Evolutionary conservation across 2,797 vertebrate genomes (phyloP), one percentile per base, ranked within the genome.

Genomic region (Vireo griseus): DNA sequence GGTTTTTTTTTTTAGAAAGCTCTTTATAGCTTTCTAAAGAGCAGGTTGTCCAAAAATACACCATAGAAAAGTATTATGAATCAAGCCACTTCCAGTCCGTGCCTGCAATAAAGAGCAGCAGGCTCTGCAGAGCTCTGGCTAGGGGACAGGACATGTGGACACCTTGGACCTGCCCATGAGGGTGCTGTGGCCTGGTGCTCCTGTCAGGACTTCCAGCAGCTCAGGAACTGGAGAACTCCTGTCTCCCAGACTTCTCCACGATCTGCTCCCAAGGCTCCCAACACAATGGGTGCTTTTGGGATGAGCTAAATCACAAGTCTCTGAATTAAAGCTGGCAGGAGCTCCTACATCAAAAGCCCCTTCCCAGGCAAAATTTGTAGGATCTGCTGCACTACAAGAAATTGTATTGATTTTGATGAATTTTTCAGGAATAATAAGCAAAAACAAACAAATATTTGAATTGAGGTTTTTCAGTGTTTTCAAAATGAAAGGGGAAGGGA

Each of bases 221-320:
- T 55, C 3, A 4, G 29, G 18, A 39, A 26, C n/a, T 3, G 16
- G 12, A 71, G 18, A 67, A 7, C 25, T 50, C 44, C 68, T 15
- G 11, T 28, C 14, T 33, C 16, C 22, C 45, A 54, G 39, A 13
- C 19, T 52, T 28, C 63, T 55, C 20, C 28, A 13, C 1, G 15
- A 40, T 29, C 48, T 62, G 28, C 20, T 91, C 59, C 35, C 3
- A 20, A n/a, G 45, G 25, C 20, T 91, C 59, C 35, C 4, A 2
- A 0, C 1, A 35, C 8, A 6, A 5, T 0, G 3, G 9, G 26
- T 2, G 1, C 17, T 20, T 65, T n/a, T 24, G 42, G 16, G 12
- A 0, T 19, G 5, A 7, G 29, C 39, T 37, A 40, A 52, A 31
- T 68, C 48, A 50, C n/a, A 44, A 40, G 29, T 12, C n/a, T 45